Conservation (phyloP, 1,140 invertebrate species). For the Aphelenchoides fujianensis region DNA sequence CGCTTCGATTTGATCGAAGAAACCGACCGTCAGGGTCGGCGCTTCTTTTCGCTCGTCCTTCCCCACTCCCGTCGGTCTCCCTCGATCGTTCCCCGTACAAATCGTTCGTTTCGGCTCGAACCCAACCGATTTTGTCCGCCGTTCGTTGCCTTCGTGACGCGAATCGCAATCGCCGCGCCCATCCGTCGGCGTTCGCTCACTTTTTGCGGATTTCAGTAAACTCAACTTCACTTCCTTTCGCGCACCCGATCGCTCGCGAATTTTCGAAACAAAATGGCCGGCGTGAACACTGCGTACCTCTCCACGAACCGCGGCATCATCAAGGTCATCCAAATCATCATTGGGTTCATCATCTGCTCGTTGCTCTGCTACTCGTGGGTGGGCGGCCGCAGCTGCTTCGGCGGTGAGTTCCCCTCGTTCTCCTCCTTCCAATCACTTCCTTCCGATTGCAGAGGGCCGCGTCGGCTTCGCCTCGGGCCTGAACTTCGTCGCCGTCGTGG, state of each 20-base stretch:
- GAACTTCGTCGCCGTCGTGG: slow-evolving; percentile 51
- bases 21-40: no score
- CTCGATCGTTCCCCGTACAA: no score
- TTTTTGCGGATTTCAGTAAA: no score
- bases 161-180: neutral
- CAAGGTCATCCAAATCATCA: slow-evolving; percentile 44
- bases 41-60: no score
- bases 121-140: no score
- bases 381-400: slow-evolving; percentile 46
- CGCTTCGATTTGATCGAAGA: no score
- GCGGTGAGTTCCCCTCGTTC: slow-evolving; percentile 38
- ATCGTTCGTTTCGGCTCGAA: no score
- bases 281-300: slow-evolving; percentile 20
- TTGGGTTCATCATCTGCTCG: slow-evolving; percentile 49
- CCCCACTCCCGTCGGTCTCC: no score
- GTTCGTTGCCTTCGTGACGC: neutral
- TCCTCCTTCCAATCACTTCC: no score
- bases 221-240: no score
- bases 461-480: slow-evolving; percentile 50
- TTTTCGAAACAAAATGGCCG: neutral
- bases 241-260: neutral
- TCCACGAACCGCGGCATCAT: slow-evolving; percentile 37
- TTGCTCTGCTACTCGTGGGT: slow-evolving; percentile 30
- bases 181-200: no score
- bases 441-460: slow-evolving; percentile 56